A percentile compares a stretch with the other conserved stretches of the same genome.
Evolutionary conservation across 1,140 invertebrate genomes (phyloP).

Genomic region (Scaptomyza montana): DNA sequence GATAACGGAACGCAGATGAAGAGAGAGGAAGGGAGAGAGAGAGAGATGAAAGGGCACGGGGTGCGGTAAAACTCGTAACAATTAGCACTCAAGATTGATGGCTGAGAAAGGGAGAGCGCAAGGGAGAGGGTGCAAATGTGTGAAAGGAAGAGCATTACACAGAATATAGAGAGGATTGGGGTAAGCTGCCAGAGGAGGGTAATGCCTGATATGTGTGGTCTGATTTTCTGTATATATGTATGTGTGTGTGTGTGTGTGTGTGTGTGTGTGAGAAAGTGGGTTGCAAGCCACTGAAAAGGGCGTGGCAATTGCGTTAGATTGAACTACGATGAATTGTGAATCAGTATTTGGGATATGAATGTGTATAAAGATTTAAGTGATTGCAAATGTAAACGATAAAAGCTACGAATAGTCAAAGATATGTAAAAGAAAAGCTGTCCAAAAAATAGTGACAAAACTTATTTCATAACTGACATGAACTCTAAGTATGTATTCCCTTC

Average conservation of each 20-base stretch:
- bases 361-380: slow-evolving; percentile 2
- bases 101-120: slow-evolving; percentile 17
- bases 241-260: background rate
- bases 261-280: background rate
- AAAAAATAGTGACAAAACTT: too few species aligned
- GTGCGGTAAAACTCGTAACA: slow-evolving; percentile 63
- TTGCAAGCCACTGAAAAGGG: slow-evolving; percentile 18
- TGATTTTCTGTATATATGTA: slow-evolving; percentile 16
- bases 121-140: slow-evolving; percentile 12
- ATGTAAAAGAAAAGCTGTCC: too few species aligned
- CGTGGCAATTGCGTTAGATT: slow-evolving; percentile 2
- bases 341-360: background rate
- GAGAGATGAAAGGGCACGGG: slow-evolving; percentile 9
- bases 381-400: background rate
- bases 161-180: background rate
- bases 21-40: background rate
- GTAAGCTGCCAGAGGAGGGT: background rate
- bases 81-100: slow-evolving; percentile 74
- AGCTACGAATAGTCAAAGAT: too few species aligned
- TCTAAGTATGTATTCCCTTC: too few species aligned
- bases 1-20: background rate
- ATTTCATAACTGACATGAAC: too few species aligned
- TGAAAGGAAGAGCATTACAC: background rate
- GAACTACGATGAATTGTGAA: slow-evolving; percentile 19
- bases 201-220: slow-evolving; percentile 27